Base-by-base conservation (phyloP, 2,888 invertebrate species). In the Leptopterna dolabrata region DNA sequence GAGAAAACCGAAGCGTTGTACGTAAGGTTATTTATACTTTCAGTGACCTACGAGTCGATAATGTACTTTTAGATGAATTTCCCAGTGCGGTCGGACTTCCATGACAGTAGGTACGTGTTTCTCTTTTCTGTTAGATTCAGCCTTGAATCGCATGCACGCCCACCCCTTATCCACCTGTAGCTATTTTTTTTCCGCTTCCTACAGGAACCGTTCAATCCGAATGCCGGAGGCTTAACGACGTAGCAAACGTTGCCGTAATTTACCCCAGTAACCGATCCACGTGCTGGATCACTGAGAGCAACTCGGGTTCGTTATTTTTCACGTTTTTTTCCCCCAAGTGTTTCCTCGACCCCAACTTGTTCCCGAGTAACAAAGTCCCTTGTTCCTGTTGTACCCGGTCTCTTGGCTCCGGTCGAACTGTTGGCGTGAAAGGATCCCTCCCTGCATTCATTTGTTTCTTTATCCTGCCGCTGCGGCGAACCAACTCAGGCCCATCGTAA, bases 301-400 rank as follows among this genome's bases (percentile, higher is more conserved):
- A 24, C 78, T 45, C 24, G n/a, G 63, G 63, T 63, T 63, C 63
- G 63, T 63, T 63, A 63, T 63, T 63, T 63, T 63, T 63, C 36
- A 41, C 73, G 73, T 73, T 55, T 27, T 73, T n/a, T n/a, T n/a
- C n/a, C n/a, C n/a, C 73, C 73, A 73, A 73, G 73, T 41, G n/a
- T 19, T 11, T 29, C 73, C 16, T 16, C 73, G n/a, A 41, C 36
- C 41, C 73, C 16, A 36, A 3, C n/a, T n/a, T n/a, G n/a, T 73
- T 73, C 73, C 16, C 36, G 13, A 36, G 73, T 73, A 73, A 73
- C 73, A 36, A 73, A 29, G 73, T 73, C 73, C 7, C 36, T 73
- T 73, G 73, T 73, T 16, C 73, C 36, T 73, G 36, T 73, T 30
- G 73, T 73, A 36, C n/a, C 36, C 3, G 16, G 41, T 73, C 73